Percentiles rank a stretch among this genome's conserved stretches.
Conservation (phyloP, 1,140 invertebrate genomes). For the Stegodyphus mimosarum region DNA sequence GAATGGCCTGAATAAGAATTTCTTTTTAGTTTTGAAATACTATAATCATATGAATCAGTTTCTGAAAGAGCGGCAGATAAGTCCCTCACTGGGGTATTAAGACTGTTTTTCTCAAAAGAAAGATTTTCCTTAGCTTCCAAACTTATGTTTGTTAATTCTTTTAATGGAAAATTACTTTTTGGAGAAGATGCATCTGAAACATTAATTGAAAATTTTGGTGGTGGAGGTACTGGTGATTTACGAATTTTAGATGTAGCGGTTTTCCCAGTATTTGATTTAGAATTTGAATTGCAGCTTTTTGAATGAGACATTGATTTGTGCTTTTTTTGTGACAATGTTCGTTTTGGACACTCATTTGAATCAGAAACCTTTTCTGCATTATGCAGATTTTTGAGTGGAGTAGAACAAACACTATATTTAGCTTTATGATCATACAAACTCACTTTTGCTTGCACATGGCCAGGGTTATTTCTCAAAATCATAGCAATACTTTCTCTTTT, state of each 20-base stretch:
- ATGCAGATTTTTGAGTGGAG: neutral
- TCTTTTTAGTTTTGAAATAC: neutral
- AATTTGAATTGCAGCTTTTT: neutral
- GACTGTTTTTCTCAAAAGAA: neutral
- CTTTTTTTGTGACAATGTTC: neutral
- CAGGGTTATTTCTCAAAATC: constrained; percentile 46
- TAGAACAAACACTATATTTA: neutral
- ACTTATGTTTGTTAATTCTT: constrained; percentile 26
- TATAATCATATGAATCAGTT: too few relatives aligned
- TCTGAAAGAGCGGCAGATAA: too few relatives aligned
- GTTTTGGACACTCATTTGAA: neutral
- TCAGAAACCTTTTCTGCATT: constrained; percentile 6
- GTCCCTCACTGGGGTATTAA: neutral
- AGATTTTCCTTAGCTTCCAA: neutral
- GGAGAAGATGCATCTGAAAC: neutral
- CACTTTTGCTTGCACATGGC: constrained; percentile 47
- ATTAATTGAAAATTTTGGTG: constrained; percentile 30
- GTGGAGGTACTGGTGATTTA: constrained; percentile 21
- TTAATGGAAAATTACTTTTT: neutral
- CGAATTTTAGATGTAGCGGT: neutral
- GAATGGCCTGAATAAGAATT: constrained; percentile 21
- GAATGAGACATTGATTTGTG: neutral
- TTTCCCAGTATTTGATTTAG: neutral
- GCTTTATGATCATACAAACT: constrained; percentile 28
- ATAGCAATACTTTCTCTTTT: constrained; percentile 51